Evolutionary conservation across 2,888 invertebrate genomes (phyloP), one percentile per base, ranked within the genome.

Genomic region (Hipparchia sbordonii): DNA sequence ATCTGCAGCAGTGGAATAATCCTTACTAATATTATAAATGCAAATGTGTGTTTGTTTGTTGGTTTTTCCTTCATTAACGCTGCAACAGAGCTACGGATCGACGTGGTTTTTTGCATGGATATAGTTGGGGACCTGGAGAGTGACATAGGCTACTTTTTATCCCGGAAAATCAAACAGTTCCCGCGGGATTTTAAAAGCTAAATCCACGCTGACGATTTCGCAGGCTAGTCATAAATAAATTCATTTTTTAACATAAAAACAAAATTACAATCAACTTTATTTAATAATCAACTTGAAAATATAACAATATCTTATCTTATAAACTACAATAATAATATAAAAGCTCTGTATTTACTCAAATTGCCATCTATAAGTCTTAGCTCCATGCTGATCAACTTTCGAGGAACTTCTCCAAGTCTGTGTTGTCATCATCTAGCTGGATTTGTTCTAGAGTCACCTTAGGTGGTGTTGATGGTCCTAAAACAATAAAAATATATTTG

Each of bases 371-470:
- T 71, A 73, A 67, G 56, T 74, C 65, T 60, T 52, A 61, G 65
- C 12, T 71, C n/a, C 54, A 33, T 52, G n/a, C 72, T 72, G 73
- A 83, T 91, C 86, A 93, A 82, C 90, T 92, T 66, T 88, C 90
- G 0, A 93, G 86, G 77, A 93, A 93, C 71, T 89, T 88, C 78
- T 93, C 92, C 77, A 93, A 79, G 76, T 91, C 92, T 2, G 84
- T 77, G 5, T 72, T 74, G 72, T 93, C 92, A 7, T 86, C 84
- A 0, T 93, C 92, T 65, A 93, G 80, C 70, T 93, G 90, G 60
- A 93, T 89, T 80, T 93, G 93, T 72, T 93, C 93, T 67, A 93
- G 77, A 0, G 89, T 85, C 59, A 92, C 77, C 76, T 87, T 84
- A 57, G 87, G 86, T 65, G 84, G 72, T 46, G 82, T 9, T 8